phyloP scores from a whole-genome alignment of 1,140 invertebrate genomes.

The Neotoxoptera formosana region DNA sequence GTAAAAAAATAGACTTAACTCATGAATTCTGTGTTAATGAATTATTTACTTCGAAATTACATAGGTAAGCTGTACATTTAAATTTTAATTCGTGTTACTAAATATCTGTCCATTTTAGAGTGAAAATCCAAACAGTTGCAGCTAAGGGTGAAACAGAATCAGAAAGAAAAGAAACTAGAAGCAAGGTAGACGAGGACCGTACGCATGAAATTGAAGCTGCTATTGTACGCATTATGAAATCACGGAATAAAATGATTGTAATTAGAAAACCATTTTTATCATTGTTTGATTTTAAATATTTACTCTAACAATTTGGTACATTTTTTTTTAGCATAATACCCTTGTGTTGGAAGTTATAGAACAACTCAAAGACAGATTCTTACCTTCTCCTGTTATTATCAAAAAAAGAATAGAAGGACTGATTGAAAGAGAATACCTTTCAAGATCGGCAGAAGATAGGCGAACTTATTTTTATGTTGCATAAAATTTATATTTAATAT shows the following conservation, averaged over 20 bases:
- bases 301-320: neutral
- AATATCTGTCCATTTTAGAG: slow-evolving; percentile 67
- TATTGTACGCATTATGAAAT: slow-evolving; percentile 99
- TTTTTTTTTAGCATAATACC: slow-evolving; percentile 79
- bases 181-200: slow-evolving; percentile 97
- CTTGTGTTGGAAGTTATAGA: slow-evolving; percentile 97
- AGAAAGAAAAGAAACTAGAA: slow-evolving; percentile 95
- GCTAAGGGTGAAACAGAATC: slow-evolving; percentile 98
- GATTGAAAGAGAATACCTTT: slow-evolving; percentile 98
- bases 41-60: slow-evolving; percentile 95
- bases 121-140: slow-evolving; percentile 93
- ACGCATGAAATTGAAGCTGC: slow-evolving; percentile 99
- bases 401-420: slow-evolving; percentile 99
- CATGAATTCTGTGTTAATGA: slow-evolving; percentile 98
- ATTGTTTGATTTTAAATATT: neutral
- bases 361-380: slow-evolving; percentile 93
- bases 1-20: slow-evolving; percentile 94
- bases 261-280: slow-evolving; percentile 62
- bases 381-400: slow-evolving; percentile 96
- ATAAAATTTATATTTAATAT: neutral
- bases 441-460: slow-evolving; percentile 92
- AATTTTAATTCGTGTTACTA: neutral
- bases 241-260: slow-evolving; percentile 90
- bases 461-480: slow-evolving; percentile 36
- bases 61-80: slow-evolving; percentile 72